Evolutionary conservation across 2,113 vertebrate species (phyloP).

Genomic region (Pluvialis apricaria): DNA sequence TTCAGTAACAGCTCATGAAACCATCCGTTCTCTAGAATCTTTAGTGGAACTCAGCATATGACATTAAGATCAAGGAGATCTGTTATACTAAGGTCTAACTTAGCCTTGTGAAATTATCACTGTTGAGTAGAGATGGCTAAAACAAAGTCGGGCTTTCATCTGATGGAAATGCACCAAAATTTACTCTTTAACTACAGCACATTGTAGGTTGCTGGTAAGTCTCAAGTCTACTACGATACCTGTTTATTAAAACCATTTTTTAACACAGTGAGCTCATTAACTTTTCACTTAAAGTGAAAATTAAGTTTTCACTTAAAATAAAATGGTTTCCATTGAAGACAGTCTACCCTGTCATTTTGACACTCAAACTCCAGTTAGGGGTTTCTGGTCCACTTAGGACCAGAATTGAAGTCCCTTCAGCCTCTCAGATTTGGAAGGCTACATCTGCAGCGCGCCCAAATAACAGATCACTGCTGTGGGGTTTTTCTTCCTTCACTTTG

Average conservation of each 20-base stretch:
- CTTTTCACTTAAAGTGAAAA: neutral
- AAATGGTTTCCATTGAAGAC: neutral
- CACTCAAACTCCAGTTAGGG: neutral
- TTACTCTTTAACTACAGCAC: neutral
- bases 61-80: neutral
- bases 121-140: neutral
- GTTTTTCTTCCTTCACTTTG: neutral
- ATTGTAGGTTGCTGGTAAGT: neutral
- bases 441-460: neutral
- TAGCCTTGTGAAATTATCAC: neutral
- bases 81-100: neutral
- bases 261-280: neutral
- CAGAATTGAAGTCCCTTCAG: neutral
- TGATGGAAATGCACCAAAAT: neutral
- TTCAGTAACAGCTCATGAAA: neutral
- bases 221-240: neutral
- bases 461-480: neutral
- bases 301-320: neutral
- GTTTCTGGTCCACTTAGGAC: neutral
- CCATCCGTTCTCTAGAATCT: neutral
- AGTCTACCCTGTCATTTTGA: neutral
- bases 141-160: neutral
- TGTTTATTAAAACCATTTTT: neutral
- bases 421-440: neutral
- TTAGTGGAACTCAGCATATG: neutral